Base-by-base conservation (phyloP, 2,797 vertebrate genomes). In the Antrozous pallidus region DNA sequence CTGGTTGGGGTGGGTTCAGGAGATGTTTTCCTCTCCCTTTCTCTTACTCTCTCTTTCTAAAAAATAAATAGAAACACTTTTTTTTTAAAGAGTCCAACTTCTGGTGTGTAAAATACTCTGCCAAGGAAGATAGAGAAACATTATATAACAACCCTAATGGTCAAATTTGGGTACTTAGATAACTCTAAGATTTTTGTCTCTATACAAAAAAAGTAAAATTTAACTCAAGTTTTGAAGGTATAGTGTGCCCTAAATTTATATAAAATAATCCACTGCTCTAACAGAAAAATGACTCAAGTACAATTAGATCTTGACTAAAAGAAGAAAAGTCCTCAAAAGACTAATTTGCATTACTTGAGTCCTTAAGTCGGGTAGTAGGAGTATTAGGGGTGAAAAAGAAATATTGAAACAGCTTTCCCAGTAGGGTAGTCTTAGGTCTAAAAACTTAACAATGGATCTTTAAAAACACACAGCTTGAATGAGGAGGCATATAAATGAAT, bases 401-500 rank as follows among this genome's bases (percentile, higher is more conserved):
- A 95, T 51, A 63, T 18, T 94, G 85, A 93, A 95, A 81, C 73
- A 94, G 61, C 87, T 70, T 78, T 94, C 42, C 87, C 24, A 10
- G 33, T 61, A 84, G 42, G 73, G 85, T 81, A 95, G 8, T 49
- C 42, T 77, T 54, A 70, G 61, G 75, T 74, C 61, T 83, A 81
- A 94, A 94, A 24, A 74, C 51, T 80, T 65, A 54, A 87, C 78
- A 83, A 65, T 33, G 42, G 54, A 4, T 75, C 91, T 95, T 94
- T 90, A 90, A 78, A 93, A 94, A 85, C 80, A 92, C 36, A 87
- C 5, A 63, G 67, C 63, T 78, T 73, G 28, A 93, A 88, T 54
- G 26, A 92, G 58, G n/a, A 84, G 45, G 87, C 81, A 81, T 65
- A 95, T 49, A 93, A 93, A 94, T 91, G 61, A 95, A 95, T 70